These are phyloP conservation scores for Sesia apiformis DNA, from an alignment of 2,888 invertebrate genomes.

Conservation along the genomic window DNA sequence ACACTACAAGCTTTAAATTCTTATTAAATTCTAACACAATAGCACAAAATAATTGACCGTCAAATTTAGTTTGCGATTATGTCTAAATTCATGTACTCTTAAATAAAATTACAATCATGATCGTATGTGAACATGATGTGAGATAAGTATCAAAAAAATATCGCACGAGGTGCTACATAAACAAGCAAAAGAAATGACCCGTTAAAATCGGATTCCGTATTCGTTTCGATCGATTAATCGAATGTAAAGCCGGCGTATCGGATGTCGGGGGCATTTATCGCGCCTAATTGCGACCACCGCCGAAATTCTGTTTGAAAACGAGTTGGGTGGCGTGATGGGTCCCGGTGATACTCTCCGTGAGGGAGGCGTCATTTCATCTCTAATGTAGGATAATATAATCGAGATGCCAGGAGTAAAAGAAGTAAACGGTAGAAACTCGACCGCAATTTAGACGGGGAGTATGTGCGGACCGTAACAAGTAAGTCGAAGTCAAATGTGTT, in stretches of 20 bases:
- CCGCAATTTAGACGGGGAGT: too few species aligned
- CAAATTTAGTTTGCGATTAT: neutral
- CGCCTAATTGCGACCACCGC: conserved; percentile 66
- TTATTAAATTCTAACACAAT: too few species aligned
- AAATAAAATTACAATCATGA: conserved; percentile 5
- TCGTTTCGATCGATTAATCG: conserved; percentile 57
- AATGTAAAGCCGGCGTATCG: conserved; percentile 52
- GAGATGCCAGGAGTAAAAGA: neutral
- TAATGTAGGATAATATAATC: neutral
- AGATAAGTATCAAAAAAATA: conserved; percentile 36
- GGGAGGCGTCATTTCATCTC: conserved; percentile 13
- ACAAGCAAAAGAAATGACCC: conserved; percentile 51
- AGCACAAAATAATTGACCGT: too few species aligned
- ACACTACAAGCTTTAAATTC: neutral
- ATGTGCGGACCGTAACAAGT: too few species aligned
- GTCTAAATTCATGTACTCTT: conserved; percentile 10
- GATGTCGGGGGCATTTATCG: conserved; percentile 62
- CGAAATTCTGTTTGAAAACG: conserved; percentile 42
- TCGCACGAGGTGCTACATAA: conserved; percentile 47
- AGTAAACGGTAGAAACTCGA: too few species aligned
- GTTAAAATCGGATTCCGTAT: conserved; percentile 55
- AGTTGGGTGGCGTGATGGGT: conserved; percentile 55
- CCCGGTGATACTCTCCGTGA: conserved; percentile 27
- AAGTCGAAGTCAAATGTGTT: neutral
- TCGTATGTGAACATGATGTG: conserved; percentile 7